These are phyloP conservation scores for Philantomba maxwellii DNA, from an alignment of 2,113 vertebrate species.

Conservation along the genomic window DNA sequence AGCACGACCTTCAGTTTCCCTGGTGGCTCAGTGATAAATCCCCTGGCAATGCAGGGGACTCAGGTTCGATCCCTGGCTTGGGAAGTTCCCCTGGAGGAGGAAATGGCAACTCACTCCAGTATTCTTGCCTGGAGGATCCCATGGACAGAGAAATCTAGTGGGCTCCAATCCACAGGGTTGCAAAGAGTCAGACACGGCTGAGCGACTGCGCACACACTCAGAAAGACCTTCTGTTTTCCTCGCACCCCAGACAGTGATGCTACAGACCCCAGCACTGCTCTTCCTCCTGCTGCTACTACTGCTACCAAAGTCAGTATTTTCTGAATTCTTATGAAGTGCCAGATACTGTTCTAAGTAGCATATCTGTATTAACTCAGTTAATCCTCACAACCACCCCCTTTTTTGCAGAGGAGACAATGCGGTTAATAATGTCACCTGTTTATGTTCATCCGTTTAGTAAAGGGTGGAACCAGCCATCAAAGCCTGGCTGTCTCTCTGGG, in stretches of 20 bases:
- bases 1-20: neutral
- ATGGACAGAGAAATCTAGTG: neutral
- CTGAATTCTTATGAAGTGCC: neutral
- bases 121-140: neutral
- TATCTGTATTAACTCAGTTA: neutral
- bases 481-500: neutral
- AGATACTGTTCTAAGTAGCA: neutral
- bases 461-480: neutral
- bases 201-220: neutral
- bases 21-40: neutral
- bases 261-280: neutral
- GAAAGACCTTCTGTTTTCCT: neutral
- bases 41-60: neutral
- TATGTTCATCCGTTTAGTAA: accelerated
- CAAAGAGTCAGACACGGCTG: neutral
- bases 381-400: neutral
- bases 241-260: neutral
- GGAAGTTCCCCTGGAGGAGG: neutral
- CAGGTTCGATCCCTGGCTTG: neutral
- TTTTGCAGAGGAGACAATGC: neutral
- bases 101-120: neutral
- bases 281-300: neutral
- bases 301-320: neutral
- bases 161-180: neutral
- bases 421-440: neutral